Percentiles rank a stretch among this genome's conserved stretches.
phyloP scores from a whole-genome alignment of 2,113 vertebrate genomes.

The Pseudorectes ferrugineus region DNA sequence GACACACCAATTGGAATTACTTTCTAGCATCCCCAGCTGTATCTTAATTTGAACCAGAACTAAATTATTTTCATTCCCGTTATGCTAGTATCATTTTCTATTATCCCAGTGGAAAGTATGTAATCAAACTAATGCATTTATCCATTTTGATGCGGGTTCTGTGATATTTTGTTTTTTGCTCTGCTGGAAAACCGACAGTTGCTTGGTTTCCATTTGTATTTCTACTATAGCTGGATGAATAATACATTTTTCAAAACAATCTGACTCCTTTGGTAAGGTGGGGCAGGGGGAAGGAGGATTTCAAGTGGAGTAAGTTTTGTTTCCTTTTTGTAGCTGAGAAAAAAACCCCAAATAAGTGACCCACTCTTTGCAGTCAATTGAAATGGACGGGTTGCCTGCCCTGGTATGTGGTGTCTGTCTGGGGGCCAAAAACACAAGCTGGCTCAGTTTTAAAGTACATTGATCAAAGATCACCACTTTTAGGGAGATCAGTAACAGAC shows the following conservation, averaged over 20 bases:
- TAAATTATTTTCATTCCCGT: background rate
- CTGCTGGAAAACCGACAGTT: background rate
- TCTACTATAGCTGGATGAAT: background rate
- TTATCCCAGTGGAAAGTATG: background rate
- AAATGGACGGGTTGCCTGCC: background rate
- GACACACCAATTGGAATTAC: background rate
- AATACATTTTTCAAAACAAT: background rate
- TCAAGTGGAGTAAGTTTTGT: background rate
- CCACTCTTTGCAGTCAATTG: background rate
- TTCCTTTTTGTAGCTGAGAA: background rate
- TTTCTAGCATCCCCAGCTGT: background rate
- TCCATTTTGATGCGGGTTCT: background rate
- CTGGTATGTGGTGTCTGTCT: background rate
- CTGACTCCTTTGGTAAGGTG: background rate
- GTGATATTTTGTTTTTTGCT: background rate
- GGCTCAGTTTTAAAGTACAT: background rate
- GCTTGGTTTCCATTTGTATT: background rate
- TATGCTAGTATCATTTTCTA: background rate
- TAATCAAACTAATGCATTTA: constrained; percentile 34
- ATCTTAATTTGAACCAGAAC: background rate
- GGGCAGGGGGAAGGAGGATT: fast-evolving
- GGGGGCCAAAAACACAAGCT: fast-evolving
- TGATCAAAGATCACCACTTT: background rate
- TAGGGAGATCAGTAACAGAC: background rate
- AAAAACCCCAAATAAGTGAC: background rate